Conservation (phyloP, 2,797 vertebrate genomes). For the Lophotriccus pileatus region DNA sequence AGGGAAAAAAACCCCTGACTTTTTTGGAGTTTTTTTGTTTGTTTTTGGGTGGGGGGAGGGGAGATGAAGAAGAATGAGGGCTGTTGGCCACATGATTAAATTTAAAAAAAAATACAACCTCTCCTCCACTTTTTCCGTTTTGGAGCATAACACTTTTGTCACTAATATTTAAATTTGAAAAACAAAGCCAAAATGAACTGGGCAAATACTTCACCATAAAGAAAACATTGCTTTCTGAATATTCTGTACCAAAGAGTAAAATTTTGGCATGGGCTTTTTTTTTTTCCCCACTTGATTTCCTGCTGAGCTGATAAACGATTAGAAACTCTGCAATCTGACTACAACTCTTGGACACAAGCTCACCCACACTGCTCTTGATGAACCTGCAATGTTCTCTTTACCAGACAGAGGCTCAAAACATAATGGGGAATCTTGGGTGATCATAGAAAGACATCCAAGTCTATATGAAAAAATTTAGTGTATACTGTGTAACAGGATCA, state of each 20-base stretch:
- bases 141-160: not conserved
- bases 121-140: not conserved
- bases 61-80: not conserved
- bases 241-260: not conserved
- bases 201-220: not conserved
- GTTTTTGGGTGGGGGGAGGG: too few species aligned
- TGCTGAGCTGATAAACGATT: not conserved
- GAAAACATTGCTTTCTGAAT: not conserved
- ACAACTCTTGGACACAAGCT: not conserved
- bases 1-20: too few species aligned
- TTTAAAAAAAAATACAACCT: not conserved
- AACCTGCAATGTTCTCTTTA: not conserved
- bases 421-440: not conserved
- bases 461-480: not conserved
- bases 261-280: not conserved
- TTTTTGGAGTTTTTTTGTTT: too few species aligned
- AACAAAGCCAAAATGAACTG: not conserved
- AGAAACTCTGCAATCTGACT: not conserved
- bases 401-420: not conserved
- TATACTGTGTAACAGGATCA: not conserved
- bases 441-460: not conserved
- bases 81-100: not conserved
- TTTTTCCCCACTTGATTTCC: not conserved
- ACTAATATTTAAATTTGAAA: not conserved
- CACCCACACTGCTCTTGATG: not conserved